Conservation (phyloP, 2,113 vertebrate species). For the Columbina picui region DNA sequence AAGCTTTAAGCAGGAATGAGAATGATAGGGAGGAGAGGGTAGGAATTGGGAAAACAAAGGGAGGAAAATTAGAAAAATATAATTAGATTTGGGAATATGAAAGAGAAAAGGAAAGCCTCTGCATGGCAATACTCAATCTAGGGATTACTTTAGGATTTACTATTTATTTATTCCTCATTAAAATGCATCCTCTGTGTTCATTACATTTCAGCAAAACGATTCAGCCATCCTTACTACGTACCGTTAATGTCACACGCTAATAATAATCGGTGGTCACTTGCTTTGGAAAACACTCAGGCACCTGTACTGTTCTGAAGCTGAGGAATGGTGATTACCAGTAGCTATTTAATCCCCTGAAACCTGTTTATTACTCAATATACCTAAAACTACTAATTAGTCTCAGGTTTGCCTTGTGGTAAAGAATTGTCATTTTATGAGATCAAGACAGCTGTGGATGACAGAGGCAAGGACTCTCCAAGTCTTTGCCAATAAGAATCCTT, state of each 20-base stretch:
- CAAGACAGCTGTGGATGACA: not conserved
- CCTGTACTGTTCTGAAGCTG: not conserved
- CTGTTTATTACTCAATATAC: not conserved
- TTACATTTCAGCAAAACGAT: not conserved
- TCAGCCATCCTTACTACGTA: not conserved
- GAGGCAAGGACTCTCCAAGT: not conserved
- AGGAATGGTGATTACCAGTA: not conserved
- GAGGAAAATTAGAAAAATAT: not conserved
- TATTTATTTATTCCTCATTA: not conserved
- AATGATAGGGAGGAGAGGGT: not conserved
- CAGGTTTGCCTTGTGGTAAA: not conserved
- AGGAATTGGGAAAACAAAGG: not conserved
- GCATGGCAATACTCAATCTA: not conserved
- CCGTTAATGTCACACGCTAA: not conserved
- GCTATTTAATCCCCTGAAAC: not conserved
- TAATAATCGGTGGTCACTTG: not conserved
- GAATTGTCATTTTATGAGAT: not conserved
- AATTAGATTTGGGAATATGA: not conserved
- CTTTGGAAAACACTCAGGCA: not conserved
- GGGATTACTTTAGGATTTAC: not conserved
- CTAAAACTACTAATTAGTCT: not conserved
- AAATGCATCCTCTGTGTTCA: not conserved
- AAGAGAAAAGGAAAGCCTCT: not conserved
- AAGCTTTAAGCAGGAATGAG: not conserved
- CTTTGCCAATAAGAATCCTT: not conserved